Percentiles rank a stretch among this genome's conserved stretches.
phyloP scores from a whole-genome alignment of 1,140 invertebrate species.

The Paralvinella palmiformis region DNA sequence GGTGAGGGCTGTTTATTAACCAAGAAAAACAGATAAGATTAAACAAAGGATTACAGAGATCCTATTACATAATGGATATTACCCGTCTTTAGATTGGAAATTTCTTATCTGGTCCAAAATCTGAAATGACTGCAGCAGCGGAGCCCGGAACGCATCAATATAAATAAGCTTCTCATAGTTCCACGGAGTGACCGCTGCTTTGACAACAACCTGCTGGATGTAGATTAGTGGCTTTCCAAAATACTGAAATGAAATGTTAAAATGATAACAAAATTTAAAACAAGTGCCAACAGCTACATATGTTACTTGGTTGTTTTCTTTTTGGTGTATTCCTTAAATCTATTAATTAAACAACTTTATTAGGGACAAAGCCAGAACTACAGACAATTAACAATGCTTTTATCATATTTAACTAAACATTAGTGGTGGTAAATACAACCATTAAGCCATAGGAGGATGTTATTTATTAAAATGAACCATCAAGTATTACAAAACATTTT shows the following conservation, averaged over 20 bases:
- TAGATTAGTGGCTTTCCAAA: conserved; percentile 63
- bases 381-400: neutral
- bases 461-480: too few species aligned
- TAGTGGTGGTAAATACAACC: neutral
- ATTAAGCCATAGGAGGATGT: too few species aligned
- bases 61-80: too few species aligned
- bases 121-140: conserved; percentile 79
- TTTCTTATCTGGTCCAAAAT: conserved; percentile 77
- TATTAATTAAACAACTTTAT: neutral
- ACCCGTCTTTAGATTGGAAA: conserved; percentile 72
- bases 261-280: neutral
- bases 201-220: conserved; percentile 62
- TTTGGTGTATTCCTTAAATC: neutral
- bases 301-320: neutral
- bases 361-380: neutral
- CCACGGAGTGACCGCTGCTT: conserved; percentile 77
- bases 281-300: neutral
- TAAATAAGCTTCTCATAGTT: conserved; percentile 63
- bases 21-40: too few species aligned
- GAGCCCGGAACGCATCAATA: conserved; percentile 77
- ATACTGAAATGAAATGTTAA: conserved; percentile 31
- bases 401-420: neutral
- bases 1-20: too few species aligned
- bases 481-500: too few species aligned
- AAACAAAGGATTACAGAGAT: too few species aligned